Evolutionary conservation across 1,140 invertebrate species (phyloP).

Genomic region (Charaxes varanes): DNA sequence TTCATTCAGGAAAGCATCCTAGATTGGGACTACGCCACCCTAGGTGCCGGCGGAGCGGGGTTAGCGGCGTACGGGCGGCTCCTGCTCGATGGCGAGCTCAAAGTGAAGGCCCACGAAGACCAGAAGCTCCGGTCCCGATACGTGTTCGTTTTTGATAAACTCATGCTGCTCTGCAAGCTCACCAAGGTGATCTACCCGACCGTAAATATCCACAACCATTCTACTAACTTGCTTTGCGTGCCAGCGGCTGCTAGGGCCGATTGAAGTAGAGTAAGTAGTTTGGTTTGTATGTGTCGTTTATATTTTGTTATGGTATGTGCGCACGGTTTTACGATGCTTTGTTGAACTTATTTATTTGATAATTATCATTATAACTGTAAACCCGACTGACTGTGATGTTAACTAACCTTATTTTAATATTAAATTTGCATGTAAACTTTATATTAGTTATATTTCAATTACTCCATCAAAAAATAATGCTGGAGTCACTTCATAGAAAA

Average conservation of each 20-base stretch:
- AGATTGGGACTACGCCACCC: slow-evolving; percentile 87
- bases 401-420: too few species aligned
- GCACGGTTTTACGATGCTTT: too few species aligned
- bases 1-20: slow-evolving; percentile 87
- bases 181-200: slow-evolving; percentile 76
- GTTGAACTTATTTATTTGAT: too few species aligned
- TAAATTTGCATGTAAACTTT: too few species aligned
- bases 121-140: slow-evolving; percentile 90
- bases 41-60: slow-evolving; percentile 85
- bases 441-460: too few species aligned
- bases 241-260: background rate
- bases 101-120: slow-evolving; percentile 93
- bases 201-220: slow-evolving; percentile 16
- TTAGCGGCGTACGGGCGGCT: slow-evolving; percentile 93
- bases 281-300: background rate
- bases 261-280: slow-evolving; percentile 1
- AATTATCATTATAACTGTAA: too few species aligned
- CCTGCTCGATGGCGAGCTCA: slow-evolving; percentile 93
- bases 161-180: slow-evolving; percentile 95
- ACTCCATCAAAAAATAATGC: too few species aligned
- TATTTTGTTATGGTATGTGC: background rate
- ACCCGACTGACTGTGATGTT: too few species aligned
- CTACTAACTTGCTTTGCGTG: slow-evolving; percentile 15
- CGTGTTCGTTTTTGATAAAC: slow-evolving; percentile 97
- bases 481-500: too few species aligned